Evolutionary conservation across 2,888 invertebrate genomes (phyloP).

Genomic region (Amphipyra berbera): DNA sequence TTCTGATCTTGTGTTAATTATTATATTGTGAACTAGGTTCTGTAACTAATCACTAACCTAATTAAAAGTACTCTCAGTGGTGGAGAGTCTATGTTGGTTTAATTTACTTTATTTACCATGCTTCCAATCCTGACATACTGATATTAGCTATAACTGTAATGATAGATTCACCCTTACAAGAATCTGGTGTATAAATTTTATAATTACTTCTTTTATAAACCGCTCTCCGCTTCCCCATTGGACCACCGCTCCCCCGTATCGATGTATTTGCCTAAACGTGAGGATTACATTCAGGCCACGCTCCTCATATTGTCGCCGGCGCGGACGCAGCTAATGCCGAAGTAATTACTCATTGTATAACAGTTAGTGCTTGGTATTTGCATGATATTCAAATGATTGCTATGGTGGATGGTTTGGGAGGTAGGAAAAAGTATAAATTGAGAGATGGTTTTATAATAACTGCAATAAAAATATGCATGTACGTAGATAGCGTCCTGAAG

Average conservation of each 20-base stretch:
- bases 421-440: background rate
- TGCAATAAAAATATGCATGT: too few relatives aligned
- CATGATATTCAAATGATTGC: constrained; percentile 41
- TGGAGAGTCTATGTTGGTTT: too few relatives aligned
- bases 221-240: background rate
- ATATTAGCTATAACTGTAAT: too few relatives aligned
- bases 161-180: too few relatives aligned
- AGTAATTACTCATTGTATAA: constrained; percentile 57
- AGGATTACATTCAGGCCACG: constrained; percentile 53
- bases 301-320: constrained; percentile 45
- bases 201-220: background rate
- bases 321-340: constrained; percentile 40
- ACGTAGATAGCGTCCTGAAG: too few relatives aligned
- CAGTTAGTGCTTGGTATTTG: constrained; percentile 42
- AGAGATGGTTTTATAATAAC: constrained; percentile 1
- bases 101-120: too few relatives aligned
- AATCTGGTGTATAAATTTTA: too few relatives aligned
- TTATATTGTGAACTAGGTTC: too few relatives aligned
- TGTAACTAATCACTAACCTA: too few relatives aligned
- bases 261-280: constrained; percentile 56
- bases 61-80: too few relatives aligned
- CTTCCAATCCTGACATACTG: too few relatives aligned
- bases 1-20: too few relatives aligned
- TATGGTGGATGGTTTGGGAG: background rate
- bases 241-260: constrained; percentile 25